Evolutionary conservation across 2,797 vertebrate genomes (phyloP).

Genomic region (Esox masquinongy): DNA sequence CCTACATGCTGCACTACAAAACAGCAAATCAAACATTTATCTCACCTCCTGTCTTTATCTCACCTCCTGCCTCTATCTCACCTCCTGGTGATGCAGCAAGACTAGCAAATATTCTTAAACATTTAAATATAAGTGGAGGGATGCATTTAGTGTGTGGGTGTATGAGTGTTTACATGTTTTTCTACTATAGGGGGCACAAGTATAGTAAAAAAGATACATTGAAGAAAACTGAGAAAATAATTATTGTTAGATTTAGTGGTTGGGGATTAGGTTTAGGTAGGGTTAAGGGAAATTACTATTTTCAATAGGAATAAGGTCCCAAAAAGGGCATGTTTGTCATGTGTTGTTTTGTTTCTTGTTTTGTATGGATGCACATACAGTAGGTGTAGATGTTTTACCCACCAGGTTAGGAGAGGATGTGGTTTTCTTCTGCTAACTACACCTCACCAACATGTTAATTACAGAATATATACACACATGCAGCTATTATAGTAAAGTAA

Average conservation of each 20-base stretch:
- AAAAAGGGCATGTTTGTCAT: no score
- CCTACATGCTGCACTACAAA: no score
- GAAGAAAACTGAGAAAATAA: no score
- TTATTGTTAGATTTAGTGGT: no score
- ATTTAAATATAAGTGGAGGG: background rate
- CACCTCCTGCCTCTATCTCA: no score
- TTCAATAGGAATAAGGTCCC: no score
- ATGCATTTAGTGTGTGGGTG: background rate
- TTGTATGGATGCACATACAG: background rate
- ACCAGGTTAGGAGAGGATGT: background rate
- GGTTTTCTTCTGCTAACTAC: conserved; percentile 1
- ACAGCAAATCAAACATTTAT: no score
- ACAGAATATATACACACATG: background rate
- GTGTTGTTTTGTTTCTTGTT: background rate
- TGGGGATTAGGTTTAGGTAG: no score
- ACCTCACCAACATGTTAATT: background rate
- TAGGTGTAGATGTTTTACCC: background rate
- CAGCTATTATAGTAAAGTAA: background rate
- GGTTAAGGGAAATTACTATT: no score
- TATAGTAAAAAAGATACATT: no score
- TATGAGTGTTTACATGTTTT: background rate
- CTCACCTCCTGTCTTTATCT: no score
- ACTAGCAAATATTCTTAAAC: background rate
- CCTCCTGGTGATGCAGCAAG: background rate
- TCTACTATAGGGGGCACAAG: no score